Evolutionary conservation across 1,140 invertebrate species (phyloP), one percentile per base, ranked within the genome.

Genomic region (Papilio glaucus): DNA sequence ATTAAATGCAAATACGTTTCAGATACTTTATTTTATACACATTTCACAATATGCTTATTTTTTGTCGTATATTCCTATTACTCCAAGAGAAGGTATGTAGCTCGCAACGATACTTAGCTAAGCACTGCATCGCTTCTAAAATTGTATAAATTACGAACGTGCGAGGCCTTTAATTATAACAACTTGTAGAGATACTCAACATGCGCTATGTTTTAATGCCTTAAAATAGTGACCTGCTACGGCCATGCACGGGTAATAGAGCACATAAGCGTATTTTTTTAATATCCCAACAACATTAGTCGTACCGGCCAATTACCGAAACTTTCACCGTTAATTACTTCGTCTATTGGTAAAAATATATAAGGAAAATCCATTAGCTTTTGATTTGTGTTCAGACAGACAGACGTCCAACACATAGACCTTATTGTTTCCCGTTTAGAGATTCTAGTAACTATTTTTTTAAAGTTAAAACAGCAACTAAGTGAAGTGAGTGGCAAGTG

Each of bases 401-500:
- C 10, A 8, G 21, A 24, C 21, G 53, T 60, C n/a, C n/a, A n/a
- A n/a, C n/a, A n/a, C 21, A 60, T 37, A 63, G 13, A 8, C 18
- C 9, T 15, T 33, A 15, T 13, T 21, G 9, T 39, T 65, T 38
- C 5, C 62, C 62, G 18, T 65, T 65, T 41, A 65, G 33, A 38
- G 62, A 39, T 39, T 39, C 62, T 69, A 69, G 53, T 69, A 69
- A 69, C 41, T 69, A 69, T 69, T 53, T 53, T 69, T 29, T 53
- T 21, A 69, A 15, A 69, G 41, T 69, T 49, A 69, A 53, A 69
- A 69, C 67, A 53, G 67, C 67, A 69, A 69, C 67, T 53, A 69
- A 69, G 67, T 69, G 67, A 53, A 69, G 67, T 69, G 67, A 69
- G 67, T 49, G n/a, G 67, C 57, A 71, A 77, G 76, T 77, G 67